A percentile compares a stretch with the other conserved stretches of the same genome.
Evolutionary conservation across 2,888 invertebrate species (phyloP).

Genomic region (Frankliniella intonsa): DNA sequence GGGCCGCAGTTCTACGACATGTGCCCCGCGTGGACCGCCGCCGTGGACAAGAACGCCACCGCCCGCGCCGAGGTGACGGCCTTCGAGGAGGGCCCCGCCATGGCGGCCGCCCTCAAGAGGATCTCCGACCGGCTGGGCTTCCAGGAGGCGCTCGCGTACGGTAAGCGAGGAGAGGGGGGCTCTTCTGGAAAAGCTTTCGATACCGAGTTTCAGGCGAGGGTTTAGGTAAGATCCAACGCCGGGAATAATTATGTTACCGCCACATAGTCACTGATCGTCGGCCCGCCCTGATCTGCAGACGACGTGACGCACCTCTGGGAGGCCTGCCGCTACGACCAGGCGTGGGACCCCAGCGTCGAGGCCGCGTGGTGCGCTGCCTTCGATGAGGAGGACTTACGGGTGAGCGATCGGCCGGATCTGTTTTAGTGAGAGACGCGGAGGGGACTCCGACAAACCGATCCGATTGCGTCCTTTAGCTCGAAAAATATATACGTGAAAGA

Average conservation of each 20-base stretch:
- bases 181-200: neutral
- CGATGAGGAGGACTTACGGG: conserved; percentile 61
- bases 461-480: neutral
- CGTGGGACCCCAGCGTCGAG: conserved; percentile 57
- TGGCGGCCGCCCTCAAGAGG: neutral
- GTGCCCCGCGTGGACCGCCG: neutral
- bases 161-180: neutral
- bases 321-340: conserved; percentile 75
- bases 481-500: neutral
- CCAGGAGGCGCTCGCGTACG: neutral
- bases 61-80: neutral
- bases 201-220: neutral
- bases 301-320: conserved; percentile 65
- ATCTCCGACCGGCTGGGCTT: neutral
- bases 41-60: neutral
- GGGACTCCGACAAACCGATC: neutral
- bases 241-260: neutral
- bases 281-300: conserved; percentile 37
- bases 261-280: neutral
- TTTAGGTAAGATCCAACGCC: neutral
- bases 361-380: conserved; percentile 79
- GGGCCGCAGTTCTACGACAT: conserved; percentile 7
- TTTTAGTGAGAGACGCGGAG: too few relatives aligned
- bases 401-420: conserved; percentile 33
- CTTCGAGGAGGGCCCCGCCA: neutral